Conservation (phyloP, 2,888 invertebrate species). For the Miltochrista miniata region DNA sequence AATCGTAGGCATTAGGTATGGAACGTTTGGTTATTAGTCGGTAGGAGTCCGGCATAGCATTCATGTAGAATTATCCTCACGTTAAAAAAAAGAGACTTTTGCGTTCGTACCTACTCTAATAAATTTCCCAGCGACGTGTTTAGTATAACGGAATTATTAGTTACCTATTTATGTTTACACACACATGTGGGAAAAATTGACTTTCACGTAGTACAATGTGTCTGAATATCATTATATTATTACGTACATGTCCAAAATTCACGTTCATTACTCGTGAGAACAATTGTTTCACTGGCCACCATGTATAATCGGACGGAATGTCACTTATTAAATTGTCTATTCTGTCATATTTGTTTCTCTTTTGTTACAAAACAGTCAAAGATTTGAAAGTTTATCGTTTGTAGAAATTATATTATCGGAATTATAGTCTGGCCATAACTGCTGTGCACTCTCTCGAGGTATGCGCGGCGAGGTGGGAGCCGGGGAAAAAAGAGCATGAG, state of each 20-base stretch:
- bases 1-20: too few relatives aligned
- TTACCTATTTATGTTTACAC: slow-evolving; percentile 16
- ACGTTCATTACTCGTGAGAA: slow-evolving; percentile 75
- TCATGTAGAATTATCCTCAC: too few relatives aligned
- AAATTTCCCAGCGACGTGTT: slow-evolving; percentile 16
- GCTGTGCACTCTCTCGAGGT: too few relatives aligned
- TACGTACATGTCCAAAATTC: slow-evolving; percentile 68
- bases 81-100: too few relatives aligned
- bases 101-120: too few relatives aligned
- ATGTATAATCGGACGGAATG: slow-evolving; percentile 43
- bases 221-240: slow-evolving; percentile 67
- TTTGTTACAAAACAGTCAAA: not conserved
- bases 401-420: too few relatives aligned
- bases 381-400: too few relatives aligned
- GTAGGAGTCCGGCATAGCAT: too few relatives aligned
- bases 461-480: too few relatives aligned
- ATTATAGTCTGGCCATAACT: too few relatives aligned
- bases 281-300: slow-evolving; percentile 70
- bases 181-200: slow-evolving; percentile 63
- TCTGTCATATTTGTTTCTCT: not conserved
- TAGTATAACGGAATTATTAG: slow-evolving; percentile 50
- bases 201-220: slow-evolving; percentile 67
- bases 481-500: too few relatives aligned
- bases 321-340: slow-evolving; percentile 28
- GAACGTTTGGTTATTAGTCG: too few relatives aligned